A percentile compares a stretch with the other conserved stretches of the same genome.
Conservation (phyloP, 1,140 invertebrate species). For the Hypothenemus hampei region DNA sequence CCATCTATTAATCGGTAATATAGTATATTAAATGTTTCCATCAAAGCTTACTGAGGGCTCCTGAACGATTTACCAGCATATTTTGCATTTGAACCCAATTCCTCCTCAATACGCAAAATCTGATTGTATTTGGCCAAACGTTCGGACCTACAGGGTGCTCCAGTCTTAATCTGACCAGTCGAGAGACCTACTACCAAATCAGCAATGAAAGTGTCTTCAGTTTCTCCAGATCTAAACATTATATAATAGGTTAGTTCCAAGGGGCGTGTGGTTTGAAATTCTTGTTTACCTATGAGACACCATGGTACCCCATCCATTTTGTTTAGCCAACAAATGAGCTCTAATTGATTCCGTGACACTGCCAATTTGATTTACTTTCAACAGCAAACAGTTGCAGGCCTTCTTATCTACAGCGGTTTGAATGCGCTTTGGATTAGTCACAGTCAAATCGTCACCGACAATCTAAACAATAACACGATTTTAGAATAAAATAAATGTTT, state of each 20-base stretch:
- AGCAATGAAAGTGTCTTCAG: conserved; percentile 98
- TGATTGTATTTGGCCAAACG: conserved; percentile 99
- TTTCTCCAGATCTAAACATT: conserved; percentile 81
- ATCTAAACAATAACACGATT: conserved; percentile 48
- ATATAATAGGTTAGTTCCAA: too few species aligned
- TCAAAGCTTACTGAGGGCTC: conserved; percentile 53
- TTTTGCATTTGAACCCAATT: conserved; percentile 85
- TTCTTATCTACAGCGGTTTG: conserved; percentile 93
- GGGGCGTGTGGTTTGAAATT: background rate
- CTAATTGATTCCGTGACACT: conserved; percentile 95
- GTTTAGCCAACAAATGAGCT: conserved; percentile 90
- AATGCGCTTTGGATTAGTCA: conserved; percentile 89
- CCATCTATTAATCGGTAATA: too few species aligned
- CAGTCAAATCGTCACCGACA: conserved; percentile 96
- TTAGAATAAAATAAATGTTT: too few species aligned
- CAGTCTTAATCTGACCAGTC: conserved; percentile 98
- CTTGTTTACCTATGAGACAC: conserved; percentile 70
- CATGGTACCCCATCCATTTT: conserved; percentile 97
- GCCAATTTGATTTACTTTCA: conserved; percentile 99
- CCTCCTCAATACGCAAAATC: conserved; percentile 97
- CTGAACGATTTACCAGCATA: conserved; percentile 96
- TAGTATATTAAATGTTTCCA: too few species aligned
- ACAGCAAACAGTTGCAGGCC: conserved; percentile 92
- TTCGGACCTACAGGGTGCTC: conserved; percentile 97
- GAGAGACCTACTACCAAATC: conserved; percentile 95